phyloP scores from a whole-genome alignment of 2,113 vertebrate genomes.

The Heloderma charlesbogerti region DNA sequence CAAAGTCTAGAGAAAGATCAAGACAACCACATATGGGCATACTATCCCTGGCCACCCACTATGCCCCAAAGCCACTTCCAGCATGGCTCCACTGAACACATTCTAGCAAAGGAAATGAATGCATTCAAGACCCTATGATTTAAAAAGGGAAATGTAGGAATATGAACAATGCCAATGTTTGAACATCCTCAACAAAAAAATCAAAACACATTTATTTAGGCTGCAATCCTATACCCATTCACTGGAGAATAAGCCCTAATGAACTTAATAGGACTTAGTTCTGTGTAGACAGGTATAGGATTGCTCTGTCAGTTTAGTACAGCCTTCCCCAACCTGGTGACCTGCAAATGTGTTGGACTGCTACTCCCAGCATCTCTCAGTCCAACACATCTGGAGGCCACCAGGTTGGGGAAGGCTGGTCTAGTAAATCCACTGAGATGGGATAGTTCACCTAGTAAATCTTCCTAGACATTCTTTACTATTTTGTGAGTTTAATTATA shows the following conservation, averaged over 20 bases:
- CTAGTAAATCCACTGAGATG: no score
- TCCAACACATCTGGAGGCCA: no score
- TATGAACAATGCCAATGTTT: not conserved
- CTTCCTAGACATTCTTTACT: not conserved
- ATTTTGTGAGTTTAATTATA: not conserved
- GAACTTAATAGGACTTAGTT: not conserved
- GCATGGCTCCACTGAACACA: not conserved
- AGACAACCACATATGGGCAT: not conserved
- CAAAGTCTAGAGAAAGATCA: no score
- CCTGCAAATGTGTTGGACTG: no score
- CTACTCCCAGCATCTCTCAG: no score
- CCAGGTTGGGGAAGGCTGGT: no score
- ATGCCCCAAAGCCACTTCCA: no score
- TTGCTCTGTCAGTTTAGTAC: not conserved
- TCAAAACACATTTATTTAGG: not conserved
- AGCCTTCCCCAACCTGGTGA: no score
- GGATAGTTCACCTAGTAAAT: not conserved
- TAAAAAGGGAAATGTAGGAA: rapidly evolving
- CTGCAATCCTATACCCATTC: not conserved
- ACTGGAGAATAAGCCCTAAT: not conserved
- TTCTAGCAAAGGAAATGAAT: not conserved
- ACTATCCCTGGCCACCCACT: not conserved
- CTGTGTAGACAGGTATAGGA: not conserved
- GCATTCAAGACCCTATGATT: not conserved
- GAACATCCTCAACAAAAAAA: not conserved